These are phyloP conservation scores for Drosophila niveifrons DNA, from an alignment of 2,888 invertebrate species.

Conservation along the genomic window DNA sequence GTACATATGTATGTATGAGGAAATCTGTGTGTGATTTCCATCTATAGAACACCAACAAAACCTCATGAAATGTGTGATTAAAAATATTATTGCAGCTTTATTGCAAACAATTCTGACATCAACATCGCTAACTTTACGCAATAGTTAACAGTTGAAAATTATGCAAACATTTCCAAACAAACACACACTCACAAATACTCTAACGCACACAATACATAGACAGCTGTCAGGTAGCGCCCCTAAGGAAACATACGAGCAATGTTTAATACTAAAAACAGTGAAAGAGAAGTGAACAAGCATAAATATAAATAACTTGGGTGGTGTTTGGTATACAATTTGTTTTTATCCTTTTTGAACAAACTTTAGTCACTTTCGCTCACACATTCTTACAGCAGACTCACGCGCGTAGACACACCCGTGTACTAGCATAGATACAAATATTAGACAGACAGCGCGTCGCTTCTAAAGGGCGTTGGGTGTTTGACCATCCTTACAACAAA, in stretches of 20 bases:
- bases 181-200: conserved; percentile 15
- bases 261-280: conserved; percentile 15
- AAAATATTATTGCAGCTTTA: conserved; percentile 10
- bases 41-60: conserved; percentile 32
- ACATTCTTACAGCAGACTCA: conserved; percentile 32
- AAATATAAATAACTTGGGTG: conserved; percentile 18
- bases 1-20: conserved; percentile 6
- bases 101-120: conserved; percentile 33
- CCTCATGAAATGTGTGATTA: conserved; percentile 4
- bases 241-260: conserved; percentile 29
- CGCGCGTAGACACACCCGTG: conserved; percentile 25
- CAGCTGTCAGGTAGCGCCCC: conserved; percentile 41
- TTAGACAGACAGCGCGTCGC: conserved; percentile 73
- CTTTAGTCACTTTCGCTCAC: conserved; percentile 71
- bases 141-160: conserved; percentile 30
- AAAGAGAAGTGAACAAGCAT: conserved; percentile 22
- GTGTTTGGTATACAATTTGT: conserved; percentile 39
- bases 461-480: conserved; percentile 69
- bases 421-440: conserved; percentile 25
- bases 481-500: conserved; percentile 47
- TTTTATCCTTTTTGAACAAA: conserved; percentile 61
- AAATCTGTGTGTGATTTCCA: conserved; percentile 20
- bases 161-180: conserved; percentile 28
- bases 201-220: conserved; percentile 7
- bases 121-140: conserved; percentile 50